phyloP scores from a whole-genome alignment of 2,113 vertebrate genomes.

The Grallaria varia region DNA sequence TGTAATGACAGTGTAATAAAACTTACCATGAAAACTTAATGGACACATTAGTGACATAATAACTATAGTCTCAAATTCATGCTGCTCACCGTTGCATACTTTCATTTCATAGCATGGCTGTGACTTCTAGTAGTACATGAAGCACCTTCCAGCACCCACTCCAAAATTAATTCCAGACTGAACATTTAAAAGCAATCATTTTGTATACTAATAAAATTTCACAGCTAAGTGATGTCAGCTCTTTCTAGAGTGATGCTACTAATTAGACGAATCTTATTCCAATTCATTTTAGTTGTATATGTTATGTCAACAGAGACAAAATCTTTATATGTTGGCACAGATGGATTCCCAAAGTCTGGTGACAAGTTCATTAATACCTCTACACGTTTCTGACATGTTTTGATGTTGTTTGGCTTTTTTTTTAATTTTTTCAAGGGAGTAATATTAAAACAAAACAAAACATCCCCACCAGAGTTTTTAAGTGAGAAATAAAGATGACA shows the following conservation, averaged over 20 bases:
- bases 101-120: background rate
- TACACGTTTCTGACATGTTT: background rate
- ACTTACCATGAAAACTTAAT: conserved; percentile 72
- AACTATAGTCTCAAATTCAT: background rate
- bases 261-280: background rate
- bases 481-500: background rate
- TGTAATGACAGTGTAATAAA: conserved; percentile 72
- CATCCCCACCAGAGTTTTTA: background rate
- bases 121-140: background rate
- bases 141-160: background rate
- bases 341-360: background rate
- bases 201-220: background rate
- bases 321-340: background rate
- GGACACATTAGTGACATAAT: conserved; percentile 68
- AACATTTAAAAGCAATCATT: background rate
- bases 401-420: background rate
- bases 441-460: background rate
- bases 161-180: background rate
- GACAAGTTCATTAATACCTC: background rate
- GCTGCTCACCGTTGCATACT: background rate
- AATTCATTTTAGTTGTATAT: background rate
- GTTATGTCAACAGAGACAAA: background rate
- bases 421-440: background rate
- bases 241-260: background rate
- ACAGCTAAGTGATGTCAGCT: background rate